Evolutionary conservation across 2,888 invertebrate genomes (phyloP), one percentile per base, ranked within the genome.

Genomic region (Euplagia quadripunctaria): DNA sequence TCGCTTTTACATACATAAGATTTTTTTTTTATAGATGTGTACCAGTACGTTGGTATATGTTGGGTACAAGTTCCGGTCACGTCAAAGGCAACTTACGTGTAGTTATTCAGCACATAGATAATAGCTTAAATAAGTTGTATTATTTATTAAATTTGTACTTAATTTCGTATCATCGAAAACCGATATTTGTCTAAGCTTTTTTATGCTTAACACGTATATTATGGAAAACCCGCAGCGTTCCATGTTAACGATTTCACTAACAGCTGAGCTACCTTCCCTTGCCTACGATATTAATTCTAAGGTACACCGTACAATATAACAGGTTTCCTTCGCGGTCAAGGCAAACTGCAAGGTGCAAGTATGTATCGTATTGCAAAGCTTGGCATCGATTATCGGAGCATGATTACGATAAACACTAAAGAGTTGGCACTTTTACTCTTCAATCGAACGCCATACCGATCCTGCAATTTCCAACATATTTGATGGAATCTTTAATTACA

Each of bases 261-360:
- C 61, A 69, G 69, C 69, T 61, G 69, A 46, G 58, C n/a, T 42
- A 66, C 17, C 66, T 41, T 55, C 41, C 52, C 42, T 20, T n/a
- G 31, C 31, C 31, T 31, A 31, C 61, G 31, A 31, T 61, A 61
- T 61, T 61, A 14, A 16, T 66, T 55, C 55, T n/a, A n/a, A 55
- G 11, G 41, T 43, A 46, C 46, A 43, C 9, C 61, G 12, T 55
- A 63, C 69, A 69, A 46, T 71, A 71, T 12, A 66, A 71, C 71
- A 66, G 85, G 88, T 87, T 84, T 75, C 70, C 79, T 84, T 87
- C 87, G 86, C 90, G 92, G 92, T 89, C 92, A 92, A 92, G 92
- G 92, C 89, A 78, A 92, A 75, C 89, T 77, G 80, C 86, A 85
- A 86, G 84, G 86, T 84, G 87, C 58, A 66, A 55, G 20, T 31